A percentile compares a stretch with the other conserved stretches of the same genome.
Conservation (phyloP, 2,797 vertebrate genomes). For the Notolabrus celidotus region DNA sequence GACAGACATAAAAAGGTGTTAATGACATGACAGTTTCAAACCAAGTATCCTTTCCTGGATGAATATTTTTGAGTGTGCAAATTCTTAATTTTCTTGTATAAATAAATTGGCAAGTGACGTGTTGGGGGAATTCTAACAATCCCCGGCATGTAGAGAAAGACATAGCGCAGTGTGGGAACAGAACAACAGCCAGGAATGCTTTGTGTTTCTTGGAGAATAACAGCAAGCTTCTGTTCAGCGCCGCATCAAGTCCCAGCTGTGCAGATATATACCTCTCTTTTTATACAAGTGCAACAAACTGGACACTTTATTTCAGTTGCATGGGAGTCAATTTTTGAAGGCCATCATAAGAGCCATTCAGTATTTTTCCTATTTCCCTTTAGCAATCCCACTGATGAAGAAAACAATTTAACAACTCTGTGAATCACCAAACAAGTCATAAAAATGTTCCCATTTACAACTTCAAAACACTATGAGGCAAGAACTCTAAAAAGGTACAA, state of each 20-base stretch:
- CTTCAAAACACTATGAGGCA: background rate
- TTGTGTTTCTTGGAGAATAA: constrained; percentile 52
- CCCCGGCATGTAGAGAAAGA: constrained; percentile 49
- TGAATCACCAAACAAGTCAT: background rate
- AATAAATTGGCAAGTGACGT: constrained; percentile 20
- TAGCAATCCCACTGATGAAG: background rate
- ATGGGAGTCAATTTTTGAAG: no score
- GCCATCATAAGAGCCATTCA: no score
- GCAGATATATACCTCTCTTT: constrained; percentile 1
- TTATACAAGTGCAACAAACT: no score
- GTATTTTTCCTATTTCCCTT: no score
- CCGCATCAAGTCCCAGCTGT: constrained; percentile 18
- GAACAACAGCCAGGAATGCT: constrained; percentile 49
- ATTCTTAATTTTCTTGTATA: constrained; percentile 7
- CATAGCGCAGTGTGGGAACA: constrained; percentile 46
- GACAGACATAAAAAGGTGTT: constrained; percentile 1
- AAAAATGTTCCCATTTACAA: background rate
- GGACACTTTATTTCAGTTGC: no score
- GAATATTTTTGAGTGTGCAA: constrained; percentile 1
- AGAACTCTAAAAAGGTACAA: background rate
- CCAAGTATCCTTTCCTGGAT: background rate
- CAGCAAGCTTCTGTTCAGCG: constrained; percentile 28
- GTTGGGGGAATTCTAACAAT: constrained; percentile 54
- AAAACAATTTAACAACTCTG: background rate
- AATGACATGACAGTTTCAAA: background rate